Evolutionary conservation across 1,140 invertebrate genomes (phyloP), one percentile per base, ranked within the genome.

Genomic region (Pantala flavescens): DNA sequence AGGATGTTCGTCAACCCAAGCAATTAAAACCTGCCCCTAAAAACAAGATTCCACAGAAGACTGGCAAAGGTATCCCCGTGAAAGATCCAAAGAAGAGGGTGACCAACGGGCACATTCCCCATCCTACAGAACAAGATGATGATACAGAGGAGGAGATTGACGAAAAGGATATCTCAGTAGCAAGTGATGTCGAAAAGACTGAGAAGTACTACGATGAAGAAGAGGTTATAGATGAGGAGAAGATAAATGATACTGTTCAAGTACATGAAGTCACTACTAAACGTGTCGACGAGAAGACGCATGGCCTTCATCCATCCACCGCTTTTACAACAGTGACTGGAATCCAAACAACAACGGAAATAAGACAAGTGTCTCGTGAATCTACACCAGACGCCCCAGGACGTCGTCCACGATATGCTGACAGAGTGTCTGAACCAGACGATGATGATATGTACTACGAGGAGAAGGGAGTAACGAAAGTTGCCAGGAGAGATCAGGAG

Each of bases 341-440:
- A 7, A 63, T 21, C 12, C 14, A 16, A 19, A 19, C 49, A 63
- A 21, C 49, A 14, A 63, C 49, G 12, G 49, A 63, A 63, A 63
- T 63, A 63, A 3, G 49, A 21, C 49, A 16, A 14, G n/a, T 63
- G 14, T 63, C 49, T 19, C 14, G 49, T 16, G 49, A 63, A 63
- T 63, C 49, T 7, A 63, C 49, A 19, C 49, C 49, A 19, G 49
- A 63, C 12, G 49, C 49, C n/a, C 49, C 14, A 63, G 49, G 49
- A 12, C 49, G 49, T 63, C 49, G n/a, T 16, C 88, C 88, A 14
- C 84, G 90, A 76, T 90, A 89, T 80, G 90, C 90, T 7, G 89
- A 91, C 81, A 84, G 87, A 77, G 86, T 91, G 1, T 87, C 84
- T 79, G 90, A 91, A 84, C 90, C 90, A 16, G 90, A 91, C 74